phyloP scores from a whole-genome alignment of 2,113 vertebrate genomes.

The Phyllopteryx taeniolatus region DNA sequence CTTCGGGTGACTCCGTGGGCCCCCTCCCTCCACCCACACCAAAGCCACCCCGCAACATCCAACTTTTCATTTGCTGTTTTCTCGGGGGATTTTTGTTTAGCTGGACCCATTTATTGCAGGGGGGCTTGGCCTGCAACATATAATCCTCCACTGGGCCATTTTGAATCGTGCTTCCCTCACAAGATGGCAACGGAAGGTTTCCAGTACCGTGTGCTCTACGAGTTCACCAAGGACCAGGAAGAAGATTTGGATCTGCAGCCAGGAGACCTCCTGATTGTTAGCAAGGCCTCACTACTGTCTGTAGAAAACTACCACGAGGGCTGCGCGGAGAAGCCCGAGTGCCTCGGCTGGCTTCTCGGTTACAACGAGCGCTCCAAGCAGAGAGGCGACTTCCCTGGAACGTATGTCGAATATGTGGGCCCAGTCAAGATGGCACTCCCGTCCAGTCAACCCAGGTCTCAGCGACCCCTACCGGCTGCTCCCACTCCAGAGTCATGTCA shows the following conservation, averaged over 20 bases:
- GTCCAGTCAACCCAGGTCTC: slow-evolving; percentile 78
- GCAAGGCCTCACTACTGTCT: slow-evolving; percentile 81
- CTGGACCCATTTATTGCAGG: slow-evolving; percentile 18
- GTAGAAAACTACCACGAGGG: slow-evolving; percentile 81
- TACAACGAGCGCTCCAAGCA: slow-evolving; percentile 90
- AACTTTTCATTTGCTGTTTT: slow-evolving; percentile 27
- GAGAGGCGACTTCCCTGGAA: slow-evolving; percentile 90
- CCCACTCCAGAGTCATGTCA: slow-evolving; percentile 71
- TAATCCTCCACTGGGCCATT: slow-evolving; percentile 48
- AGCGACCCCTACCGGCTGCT: slow-evolving; percentile 83
- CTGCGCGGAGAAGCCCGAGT: slow-evolving; percentile 78
- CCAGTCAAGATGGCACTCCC: slow-evolving; percentile 79
- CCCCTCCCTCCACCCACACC: slow-evolving; percentile 3
- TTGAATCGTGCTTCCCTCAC: slow-evolving; percentile 38
- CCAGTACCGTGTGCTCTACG: slow-evolving; percentile 86
- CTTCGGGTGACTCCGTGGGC: slow-evolving; percentile 49
- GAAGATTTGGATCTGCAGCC: slow-evolving; percentile 89
- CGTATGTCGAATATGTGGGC: slow-evolving; percentile 88
- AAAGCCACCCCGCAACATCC: slow-evolving; percentile 16
- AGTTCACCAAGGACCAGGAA: slow-evolving; percentile 84
- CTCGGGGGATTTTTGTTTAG: slow-evolving; percentile 27
- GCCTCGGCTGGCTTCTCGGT: slow-evolving; percentile 88
- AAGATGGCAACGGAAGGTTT: slow-evolving; percentile 83
- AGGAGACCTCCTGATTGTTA: slow-evolving; percentile 85
- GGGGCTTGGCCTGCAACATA: slow-evolving; percentile 22